A percentile compares a stretch with the other conserved stretches of the same genome.
phyloP scores from a whole-genome alignment of 1,140 invertebrate genomes.

The Zophobas morio region DNA sequence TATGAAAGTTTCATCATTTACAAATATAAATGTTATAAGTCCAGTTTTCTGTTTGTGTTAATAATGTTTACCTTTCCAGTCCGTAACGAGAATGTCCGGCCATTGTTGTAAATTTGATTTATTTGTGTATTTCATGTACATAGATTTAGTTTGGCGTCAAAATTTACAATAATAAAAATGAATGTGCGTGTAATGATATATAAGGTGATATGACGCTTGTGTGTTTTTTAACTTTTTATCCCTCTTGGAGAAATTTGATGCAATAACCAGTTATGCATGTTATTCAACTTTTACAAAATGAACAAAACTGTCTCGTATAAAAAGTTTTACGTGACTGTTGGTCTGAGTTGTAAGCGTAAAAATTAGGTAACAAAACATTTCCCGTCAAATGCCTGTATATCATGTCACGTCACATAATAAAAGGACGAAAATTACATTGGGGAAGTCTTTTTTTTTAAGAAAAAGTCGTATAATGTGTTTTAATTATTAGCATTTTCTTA shows the following conservation, averaged over 20 bases:
- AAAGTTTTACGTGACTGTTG: constrained; percentile 42
- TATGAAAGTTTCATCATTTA: no score
- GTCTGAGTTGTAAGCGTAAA: constrained; percentile 38
- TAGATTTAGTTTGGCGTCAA: no score
- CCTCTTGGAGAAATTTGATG: constrained; percentile 1
- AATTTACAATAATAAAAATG: no score
- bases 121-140: no score
- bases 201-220: neutral
- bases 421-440: constrained; percentile 43
- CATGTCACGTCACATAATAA: constrained; percentile 46
- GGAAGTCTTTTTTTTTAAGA: constrained; percentile 26
- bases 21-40: no score
- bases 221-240: neutral
- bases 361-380: constrained; percentile 44
- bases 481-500: no score
- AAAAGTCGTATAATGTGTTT: neutral
- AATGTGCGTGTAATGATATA: no score
- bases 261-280: constrained; percentile 36
- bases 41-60: no score
- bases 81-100: no score
- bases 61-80: no score
- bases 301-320: constrained; percentile 36
- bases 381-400: constrained; percentile 41
- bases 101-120: no score
- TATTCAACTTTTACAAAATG: constrained; percentile 35